Percentiles rank a stretch among this genome's conserved stretches.
Conservation (phyloP, 1,140 invertebrate species). For the Nylanderia fulva region DNA sequence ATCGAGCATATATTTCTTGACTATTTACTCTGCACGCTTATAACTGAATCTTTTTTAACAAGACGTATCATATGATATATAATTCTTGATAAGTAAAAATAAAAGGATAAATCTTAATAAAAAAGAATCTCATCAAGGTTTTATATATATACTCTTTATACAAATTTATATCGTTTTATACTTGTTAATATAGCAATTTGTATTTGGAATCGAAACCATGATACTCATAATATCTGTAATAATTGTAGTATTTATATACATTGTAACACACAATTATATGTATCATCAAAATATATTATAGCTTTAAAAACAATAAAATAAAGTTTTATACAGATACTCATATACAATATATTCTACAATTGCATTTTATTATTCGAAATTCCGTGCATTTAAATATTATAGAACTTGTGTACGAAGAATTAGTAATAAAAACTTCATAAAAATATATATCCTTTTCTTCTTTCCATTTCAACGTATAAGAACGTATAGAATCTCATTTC, state of each 20-base stretch:
- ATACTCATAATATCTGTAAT: slow-evolving; percentile 37
- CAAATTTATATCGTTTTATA: slow-evolving; percentile 77
- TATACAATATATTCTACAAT: slow-evolving; percentile 5
- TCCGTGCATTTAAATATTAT: not conserved
- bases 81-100: not conserved
- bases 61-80: slow-evolving; percentile 30
- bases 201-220: slow-evolving; percentile 65
- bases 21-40: slow-evolving; percentile 65
- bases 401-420: slow-evolving; percentile 12
- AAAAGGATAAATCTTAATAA: slow-evolving; percentile 52
- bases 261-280: not conserved
- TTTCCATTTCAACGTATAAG: not conserved
- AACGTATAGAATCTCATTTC: slow-evolving; percentile 39
- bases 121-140: slow-evolving; percentile 49
- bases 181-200: slow-evolving; percentile 68
- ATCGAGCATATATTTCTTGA: slow-evolving; percentile 34
- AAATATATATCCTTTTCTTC: not conserved
- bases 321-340: slow-evolving; percentile 18
- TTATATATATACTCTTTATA: slow-evolving; percentile 75
- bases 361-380: slow-evolving; percentile 18
- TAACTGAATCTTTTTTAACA: slow-evolving; percentile 58
- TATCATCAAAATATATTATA: not conserved
- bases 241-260: slow-evolving; percentile 29
- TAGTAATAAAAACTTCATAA: slow-evolving; percentile 29
- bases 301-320: not conserved